A percentile compares a stretch with the other conserved stretches of the same genome.
These are phyloP conservation scores for Ammospiza maritima DNA, from an alignment of 2,797 vertebrate genomes.

Conservation along the genomic window DNA sequence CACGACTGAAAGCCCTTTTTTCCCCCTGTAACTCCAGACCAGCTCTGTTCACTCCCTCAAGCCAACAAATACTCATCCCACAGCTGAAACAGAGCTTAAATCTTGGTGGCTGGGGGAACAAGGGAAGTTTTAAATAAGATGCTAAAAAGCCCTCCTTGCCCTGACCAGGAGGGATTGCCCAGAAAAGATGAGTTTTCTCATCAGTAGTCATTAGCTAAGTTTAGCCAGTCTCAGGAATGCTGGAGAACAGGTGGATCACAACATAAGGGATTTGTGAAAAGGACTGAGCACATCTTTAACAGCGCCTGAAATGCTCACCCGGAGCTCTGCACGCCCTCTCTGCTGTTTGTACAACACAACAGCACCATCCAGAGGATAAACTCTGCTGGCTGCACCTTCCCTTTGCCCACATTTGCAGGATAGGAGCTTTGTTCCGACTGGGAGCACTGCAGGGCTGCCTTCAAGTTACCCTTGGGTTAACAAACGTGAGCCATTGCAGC, in stretches of 20 bases:
- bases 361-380: conserved; percentile 61
- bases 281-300: background rate
- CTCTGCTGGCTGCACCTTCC: background rate
- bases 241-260: background rate
- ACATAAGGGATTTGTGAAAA: background rate
- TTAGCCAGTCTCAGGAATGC: background rate
- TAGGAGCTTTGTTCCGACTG: background rate
- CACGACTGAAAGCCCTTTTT: background rate
- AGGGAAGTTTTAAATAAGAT: background rate
- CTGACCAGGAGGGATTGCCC: background rate
- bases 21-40: background rate
- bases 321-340: background rate
- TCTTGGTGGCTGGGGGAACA: background rate
- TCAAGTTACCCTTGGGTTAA: background rate
- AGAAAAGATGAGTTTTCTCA: background rate
- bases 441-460: background rate
- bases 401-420: background rate
- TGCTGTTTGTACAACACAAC: background rate
- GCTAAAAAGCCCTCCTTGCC: background rate
- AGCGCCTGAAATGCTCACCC: rapidly evolving
- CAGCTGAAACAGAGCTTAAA: background rate
- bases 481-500: background rate
- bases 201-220: background rate
- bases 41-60: background rate
- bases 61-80: background rate